A percentile compares a stretch with the other conserved stretches of the same genome.
Evolutionary conservation across 2,888 invertebrate species (phyloP).

Genomic region (Drosophila maculinotata): DNA sequence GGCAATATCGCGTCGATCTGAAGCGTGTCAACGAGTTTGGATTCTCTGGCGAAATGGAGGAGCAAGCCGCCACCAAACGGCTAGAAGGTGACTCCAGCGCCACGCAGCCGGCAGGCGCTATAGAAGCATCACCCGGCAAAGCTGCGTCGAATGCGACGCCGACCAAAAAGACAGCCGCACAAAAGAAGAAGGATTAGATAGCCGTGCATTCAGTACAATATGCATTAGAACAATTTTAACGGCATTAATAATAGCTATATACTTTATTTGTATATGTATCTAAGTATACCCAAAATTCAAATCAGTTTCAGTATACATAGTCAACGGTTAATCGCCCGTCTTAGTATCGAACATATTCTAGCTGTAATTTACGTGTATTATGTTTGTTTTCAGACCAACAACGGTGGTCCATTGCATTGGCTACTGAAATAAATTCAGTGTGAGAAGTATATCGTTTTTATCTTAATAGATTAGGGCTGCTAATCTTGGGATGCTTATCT

Average conservation of each 20-base stretch:
- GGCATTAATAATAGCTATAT: constrained; percentile 31
- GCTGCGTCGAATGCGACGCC: constrained; percentile 33
- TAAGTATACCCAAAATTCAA: constrained; percentile 15
- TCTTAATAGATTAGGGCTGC: constrained; percentile 2
- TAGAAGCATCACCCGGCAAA: constrained; percentile 41
- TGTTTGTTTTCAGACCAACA: constrained; percentile 56
- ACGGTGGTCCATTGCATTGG: constrained; percentile 39
- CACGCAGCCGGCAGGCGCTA: constrained; percentile 40
- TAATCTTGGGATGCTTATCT: constrained; percentile 22
- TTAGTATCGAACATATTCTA: constrained; percentile 51
- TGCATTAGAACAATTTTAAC: constrained; percentile 58
- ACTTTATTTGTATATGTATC: constrained; percentile 15
- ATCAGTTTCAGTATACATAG: constrained; percentile 57
- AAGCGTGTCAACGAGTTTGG: constrained; percentile 99
- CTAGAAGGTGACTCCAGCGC: constrained; percentile 27
- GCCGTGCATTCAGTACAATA: constrained; percentile 12
- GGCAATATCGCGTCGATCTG: constrained; percentile 99
- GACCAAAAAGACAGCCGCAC: constrained; percentile 76
- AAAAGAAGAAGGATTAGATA: constrained; percentile 84
- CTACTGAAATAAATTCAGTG: constrained; percentile 72
- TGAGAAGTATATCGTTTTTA: constrained; percentile 37
- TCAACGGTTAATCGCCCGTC: constrained; percentile 26
- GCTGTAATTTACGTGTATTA: constrained; percentile 64
- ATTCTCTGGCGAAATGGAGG: constrained; percentile 95
- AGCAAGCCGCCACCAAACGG: constrained; percentile 69